Evolutionary conservation across 2,797 vertebrate species (phyloP).

Genomic region (Hapalemur alaotrensis): DNA sequence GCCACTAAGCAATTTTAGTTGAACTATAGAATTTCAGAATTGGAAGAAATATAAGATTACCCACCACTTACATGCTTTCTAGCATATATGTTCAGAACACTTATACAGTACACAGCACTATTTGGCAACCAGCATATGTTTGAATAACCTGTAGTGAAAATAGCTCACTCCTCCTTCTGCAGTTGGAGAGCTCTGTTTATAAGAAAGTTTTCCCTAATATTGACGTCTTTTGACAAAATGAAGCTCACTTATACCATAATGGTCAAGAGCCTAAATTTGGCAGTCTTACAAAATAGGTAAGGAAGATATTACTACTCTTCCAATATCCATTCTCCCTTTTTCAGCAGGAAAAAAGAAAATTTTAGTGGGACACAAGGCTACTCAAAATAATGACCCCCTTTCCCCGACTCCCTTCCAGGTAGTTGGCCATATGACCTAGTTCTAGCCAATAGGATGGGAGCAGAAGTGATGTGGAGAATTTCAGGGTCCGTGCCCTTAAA

Average conservation of each 20-base stretch:
- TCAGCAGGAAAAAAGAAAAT: neutral
- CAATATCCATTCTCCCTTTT: neutral
- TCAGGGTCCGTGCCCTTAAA: neutral
- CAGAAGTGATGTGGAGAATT: neutral
- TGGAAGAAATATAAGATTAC: neutral
- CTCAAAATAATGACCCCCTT: neutral
- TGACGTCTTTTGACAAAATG: neutral
- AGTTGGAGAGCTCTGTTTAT: neutral
- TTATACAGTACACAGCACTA: neutral
- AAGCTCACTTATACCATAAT: neutral
- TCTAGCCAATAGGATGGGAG: neutral
- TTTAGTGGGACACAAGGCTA: neutral
- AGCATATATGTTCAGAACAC: neutral
- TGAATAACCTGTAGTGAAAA: neutral
- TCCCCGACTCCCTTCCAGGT: neutral
- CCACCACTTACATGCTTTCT: neutral
- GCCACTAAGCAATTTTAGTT: neutral
- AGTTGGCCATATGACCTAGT: neutral
- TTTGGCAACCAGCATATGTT: neutral
- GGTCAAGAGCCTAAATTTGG: neutral
- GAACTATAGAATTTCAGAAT: slow-evolving; percentile 18
- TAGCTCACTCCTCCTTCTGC: neutral
- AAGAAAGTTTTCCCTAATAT: neutral
- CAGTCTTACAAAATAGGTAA: neutral
- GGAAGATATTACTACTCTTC: neutral